phyloP scores from a whole-genome alignment of 2,113 vertebrate species.

The Neodon shergylaensis region DNA sequence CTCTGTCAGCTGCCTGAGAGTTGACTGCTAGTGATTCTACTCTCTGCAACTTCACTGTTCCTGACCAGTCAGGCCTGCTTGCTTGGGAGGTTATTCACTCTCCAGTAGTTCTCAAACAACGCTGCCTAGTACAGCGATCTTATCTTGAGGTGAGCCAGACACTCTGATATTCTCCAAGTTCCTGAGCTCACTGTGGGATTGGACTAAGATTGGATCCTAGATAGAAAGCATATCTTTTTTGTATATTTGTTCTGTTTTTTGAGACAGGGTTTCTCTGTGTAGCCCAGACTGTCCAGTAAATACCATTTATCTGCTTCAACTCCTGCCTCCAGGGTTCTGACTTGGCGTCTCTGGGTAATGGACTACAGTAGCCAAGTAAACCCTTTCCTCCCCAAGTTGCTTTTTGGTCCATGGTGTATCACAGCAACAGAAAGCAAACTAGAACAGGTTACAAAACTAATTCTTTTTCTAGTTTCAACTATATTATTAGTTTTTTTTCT shows the following conservation, averaged over 20 bases:
- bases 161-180: background rate
- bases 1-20: background rate
- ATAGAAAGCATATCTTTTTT: background rate
- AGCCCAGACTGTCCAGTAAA: background rate
- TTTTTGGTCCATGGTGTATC: background rate
- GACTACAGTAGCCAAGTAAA: background rate
- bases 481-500: background rate
- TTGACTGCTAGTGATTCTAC: background rate
- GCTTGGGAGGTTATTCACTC: background rate
- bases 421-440: background rate
- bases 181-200: background rate
- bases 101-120: background rate
- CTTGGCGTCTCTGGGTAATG: background rate
- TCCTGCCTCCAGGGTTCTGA: background rate
- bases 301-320: background rate
- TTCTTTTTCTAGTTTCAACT: background rate
- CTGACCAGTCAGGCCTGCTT: background rate
- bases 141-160: background rate
- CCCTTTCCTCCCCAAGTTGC: background rate
- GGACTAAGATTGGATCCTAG: background rate
- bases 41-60: background rate
- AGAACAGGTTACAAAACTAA: background rate
- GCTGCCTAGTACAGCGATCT: background rate
- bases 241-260: no score
- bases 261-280: no score